A percentile compares a stretch with the other conserved stretches of the same genome.
Conservation (phyloP, 2,797 vertebrate species). For the Chromis chromis region DNA sequence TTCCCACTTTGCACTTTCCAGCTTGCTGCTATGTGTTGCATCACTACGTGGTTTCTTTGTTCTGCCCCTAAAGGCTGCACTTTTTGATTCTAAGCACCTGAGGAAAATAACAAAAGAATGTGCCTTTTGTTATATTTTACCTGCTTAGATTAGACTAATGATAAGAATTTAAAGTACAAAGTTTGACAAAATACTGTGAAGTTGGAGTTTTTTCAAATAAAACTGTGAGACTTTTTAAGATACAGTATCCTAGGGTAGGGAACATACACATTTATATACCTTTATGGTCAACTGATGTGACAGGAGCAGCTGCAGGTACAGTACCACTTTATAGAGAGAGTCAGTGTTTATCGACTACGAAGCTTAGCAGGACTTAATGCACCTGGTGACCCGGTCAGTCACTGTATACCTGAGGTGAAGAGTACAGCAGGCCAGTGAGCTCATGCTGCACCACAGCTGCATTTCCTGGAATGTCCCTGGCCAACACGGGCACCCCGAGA, state of each 20-base stretch:
- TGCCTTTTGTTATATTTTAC: slow-evolving; percentile 39
- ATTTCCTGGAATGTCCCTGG: slow-evolving; percentile 94
- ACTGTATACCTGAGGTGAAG: slow-evolving; percentile 79
- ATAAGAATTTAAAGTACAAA: slow-evolving; percentile 40
- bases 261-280: not conserved
- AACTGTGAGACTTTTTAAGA: not conserved
- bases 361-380: slow-evolving; percentile 42
- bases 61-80: slow-evolving; percentile 38
- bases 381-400: slow-evolving; percentile 28
- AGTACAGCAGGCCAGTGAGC: slow-evolving; percentile 91
- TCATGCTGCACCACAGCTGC: slow-evolving; percentile 88
- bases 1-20: slow-evolving; percentile 43
- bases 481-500: slow-evolving; percentile 90
- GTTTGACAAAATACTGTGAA: slow-evolving; percentile 30
- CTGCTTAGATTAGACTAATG: slow-evolving; percentile 29
- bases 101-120: slow-evolving; percentile 30
- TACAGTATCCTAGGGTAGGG: not conserved
- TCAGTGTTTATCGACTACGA: slow-evolving; percentile 17
- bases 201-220: slow-evolving; percentile 8
- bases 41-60: slow-evolving; percentile 30
- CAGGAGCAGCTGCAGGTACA: slow-evolving; percentile 9
- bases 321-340: slow-evolving; percentile 5
- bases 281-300: slow-evolving; percentile 33
- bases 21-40: slow-evolving; percentile 52
- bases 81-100: slow-evolving; percentile 40